These are phyloP conservation scores for Adoxophyes honmai DNA, from an alignment of 1,140 invertebrate genomes.

Conservation along the genomic window DNA sequence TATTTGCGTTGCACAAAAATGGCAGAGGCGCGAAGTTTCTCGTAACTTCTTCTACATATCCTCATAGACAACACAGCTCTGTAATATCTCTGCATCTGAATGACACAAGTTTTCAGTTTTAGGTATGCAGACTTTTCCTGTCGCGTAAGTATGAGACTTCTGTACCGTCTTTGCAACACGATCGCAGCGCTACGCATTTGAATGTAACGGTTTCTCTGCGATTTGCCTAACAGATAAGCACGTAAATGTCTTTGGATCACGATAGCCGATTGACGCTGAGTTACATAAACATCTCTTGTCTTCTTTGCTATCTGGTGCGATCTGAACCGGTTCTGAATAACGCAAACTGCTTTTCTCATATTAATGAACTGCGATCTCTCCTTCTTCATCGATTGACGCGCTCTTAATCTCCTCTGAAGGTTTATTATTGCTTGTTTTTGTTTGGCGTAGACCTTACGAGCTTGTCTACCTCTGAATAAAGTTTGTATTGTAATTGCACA, in stretches of 20 bases:
- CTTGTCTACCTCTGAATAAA: conserved; percentile 54
- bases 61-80: conserved; percentile 47
- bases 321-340: conserved; percentile 73
- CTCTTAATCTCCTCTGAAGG: conserved; percentile 69
- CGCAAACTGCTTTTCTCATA: conserved; percentile 44
- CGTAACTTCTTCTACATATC: conserved; percentile 36
- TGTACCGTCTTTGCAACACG: conserved; percentile 44
- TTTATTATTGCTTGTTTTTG: conserved; percentile 41
- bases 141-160: conserved; percentile 37
- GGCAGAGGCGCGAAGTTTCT: conserved; percentile 33
- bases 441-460: conserved; percentile 42
- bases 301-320: conserved; percentile 49
- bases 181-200: conserved; percentile 31
- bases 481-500: conserved; percentile 56
- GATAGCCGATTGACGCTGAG: conserved; percentile 35
- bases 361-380: conserved; percentile 53
- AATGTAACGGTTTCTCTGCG: conserved; percentile 35
- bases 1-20: conserved; percentile 56
- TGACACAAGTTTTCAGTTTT: conserved; percentile 34
- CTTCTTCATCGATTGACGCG: conserved; percentile 50
- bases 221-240: conserved; percentile 35
- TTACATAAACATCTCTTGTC: conserved; percentile 57
- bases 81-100: conserved; percentile 50
- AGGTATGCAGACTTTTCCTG: conserved; percentile 34
- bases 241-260: conserved; percentile 44